Percentiles rank a stretch among this genome's conserved stretches.
These are phyloP conservation scores for Epizoanthus fatuus DNA, from an alignment of 92 coral and sea anemone species.

Conservation along the genomic window DNA sequence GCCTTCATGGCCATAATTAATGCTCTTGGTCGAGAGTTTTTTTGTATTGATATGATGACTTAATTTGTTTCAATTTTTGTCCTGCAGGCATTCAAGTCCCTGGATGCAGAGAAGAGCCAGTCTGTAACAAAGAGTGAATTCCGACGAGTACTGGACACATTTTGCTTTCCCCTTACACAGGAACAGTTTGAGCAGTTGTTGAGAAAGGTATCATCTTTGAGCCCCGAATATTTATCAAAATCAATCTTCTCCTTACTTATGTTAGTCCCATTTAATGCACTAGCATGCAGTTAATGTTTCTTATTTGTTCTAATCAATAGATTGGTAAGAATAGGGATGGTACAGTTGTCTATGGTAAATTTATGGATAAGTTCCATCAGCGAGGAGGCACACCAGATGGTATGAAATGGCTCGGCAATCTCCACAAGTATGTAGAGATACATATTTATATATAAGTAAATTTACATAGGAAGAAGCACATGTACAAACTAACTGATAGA, in stretches of 20 bases:
- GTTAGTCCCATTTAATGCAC: neutral
- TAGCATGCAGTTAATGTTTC: neutral
- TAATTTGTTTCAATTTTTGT: neutral
- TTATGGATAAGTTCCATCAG: slow-evolving; percentile 84
- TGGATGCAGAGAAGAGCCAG: slow-evolving; percentile 85
- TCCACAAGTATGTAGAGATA: slow-evolving; percentile 67
- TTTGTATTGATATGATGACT: too few relatives aligned
- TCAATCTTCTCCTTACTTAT: too few relatives aligned
- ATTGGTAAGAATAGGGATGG: slow-evolving; percentile 91
- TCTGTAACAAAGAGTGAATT: slow-evolving; percentile 94
- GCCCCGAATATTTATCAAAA: too few relatives aligned
- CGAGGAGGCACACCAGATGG: slow-evolving; percentile 91
- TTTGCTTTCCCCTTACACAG: slow-evolving; percentile 88
- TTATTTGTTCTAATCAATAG: slow-evolving; percentile 21
- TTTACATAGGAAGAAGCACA: too few relatives aligned
- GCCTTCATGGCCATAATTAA: too few relatives aligned
- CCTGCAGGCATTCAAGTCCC: slow-evolving; percentile 86
- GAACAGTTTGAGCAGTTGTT: slow-evolving; percentile 87
- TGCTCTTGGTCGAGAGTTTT: too few relatives aligned
- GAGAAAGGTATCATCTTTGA: slow-evolving; percentile 73
- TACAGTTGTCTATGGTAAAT: slow-evolving; percentile 83
- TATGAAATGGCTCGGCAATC: slow-evolving; percentile 70
- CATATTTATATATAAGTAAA: too few relatives aligned
- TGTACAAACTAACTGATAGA: too few relatives aligned
- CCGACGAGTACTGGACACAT: slow-evolving; percentile 83